phyloP scores from a whole-genome alignment of 2,113 vertebrate genomes.

The Phrynosoma platyrhinos region DNA sequence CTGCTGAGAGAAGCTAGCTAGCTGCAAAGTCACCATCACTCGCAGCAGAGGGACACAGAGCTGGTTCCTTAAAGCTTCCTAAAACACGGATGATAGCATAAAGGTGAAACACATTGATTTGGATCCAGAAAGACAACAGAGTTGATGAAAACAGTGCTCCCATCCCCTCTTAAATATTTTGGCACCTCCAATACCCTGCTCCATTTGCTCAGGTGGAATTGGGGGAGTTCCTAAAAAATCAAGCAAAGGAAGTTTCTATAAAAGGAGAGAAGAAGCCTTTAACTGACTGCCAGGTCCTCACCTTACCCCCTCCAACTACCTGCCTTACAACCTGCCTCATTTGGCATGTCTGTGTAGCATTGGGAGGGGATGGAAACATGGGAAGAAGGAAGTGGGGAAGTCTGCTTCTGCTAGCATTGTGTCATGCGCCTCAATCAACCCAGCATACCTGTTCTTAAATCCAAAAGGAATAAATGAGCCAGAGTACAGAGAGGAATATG shows the following conservation, averaged over 20 bases:
- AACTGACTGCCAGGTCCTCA: not conserved
- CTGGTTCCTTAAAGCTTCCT: not conserved
- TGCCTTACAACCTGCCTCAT: not conserved
- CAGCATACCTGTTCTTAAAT: not conserved
- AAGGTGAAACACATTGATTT: no score
- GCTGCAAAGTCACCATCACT: not conserved
- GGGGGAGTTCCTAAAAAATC: not conserved
- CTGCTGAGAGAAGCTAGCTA: slow-evolving; percentile 54
- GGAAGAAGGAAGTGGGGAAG: not conserved
- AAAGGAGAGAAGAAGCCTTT: not conserved
- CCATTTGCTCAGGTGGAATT: not conserved
- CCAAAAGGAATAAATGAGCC: not conserved
- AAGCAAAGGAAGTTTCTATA: not conserved
- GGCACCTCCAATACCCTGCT: no score
- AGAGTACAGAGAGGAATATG: not conserved
- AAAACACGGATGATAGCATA: not conserved
- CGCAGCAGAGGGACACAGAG: not conserved
- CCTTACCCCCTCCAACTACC: not conserved
- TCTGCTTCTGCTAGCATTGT: not conserved
- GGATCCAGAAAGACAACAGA: not conserved
- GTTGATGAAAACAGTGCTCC: not conserved
- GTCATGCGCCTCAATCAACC: no score
- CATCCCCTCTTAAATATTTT: no score
- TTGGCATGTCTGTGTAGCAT: not conserved
- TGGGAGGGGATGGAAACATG: not conserved